Base-by-base conservation (phyloP, 2,888 invertebrate species). In the Cosmopolites sordidus region DNA sequence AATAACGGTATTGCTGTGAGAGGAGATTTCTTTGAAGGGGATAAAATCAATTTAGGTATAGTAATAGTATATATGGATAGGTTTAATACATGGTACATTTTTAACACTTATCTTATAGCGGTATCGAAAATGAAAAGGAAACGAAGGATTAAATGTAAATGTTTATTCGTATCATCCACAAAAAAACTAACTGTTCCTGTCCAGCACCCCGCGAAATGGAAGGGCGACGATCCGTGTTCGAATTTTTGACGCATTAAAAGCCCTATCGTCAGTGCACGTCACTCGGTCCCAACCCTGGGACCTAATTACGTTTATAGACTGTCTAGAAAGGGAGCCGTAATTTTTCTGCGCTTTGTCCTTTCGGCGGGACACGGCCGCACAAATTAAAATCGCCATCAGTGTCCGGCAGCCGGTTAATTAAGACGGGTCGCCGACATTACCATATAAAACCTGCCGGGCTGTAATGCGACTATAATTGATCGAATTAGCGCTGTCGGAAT, bases 401-500 rank as follows among this genome's bases (percentile, higher is more conserved):
- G 48, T 45, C 48, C 44, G 51, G 48, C 40, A 27, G 51, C 41
- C 55, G 43, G 18, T 48, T 51, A 56, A 56, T 56, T 56, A 48
- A 48, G 48, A 56, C 30, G 51, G 49, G 52, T 56, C 52, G 15
- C 46, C 42, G 49, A 44, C 51, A 51, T 48, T 37, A 51, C 38
- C 52, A 49, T 48, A 48, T 56, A 52, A 49, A 52, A 52, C 48
- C 56, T 51, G 49, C 39, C 50, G 39, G 50, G 42, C 57, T 54
- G 49, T 48, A 57, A 57, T 48, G 50, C 47, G 43, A 53, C 40
- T 46, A 47, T 57, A 57, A 57, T 57, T 57, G 53, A 57, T 57
- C 48, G 57, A 57, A 53, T 57, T 54, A 54, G 48, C 57, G 33
- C 41, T 53, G 14, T 37, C 39, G 43, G 43, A 53, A 56, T 56